Evolutionary conservation across 2,888 invertebrate species (phyloP).

Genomic region (Pyrochroa serraticornis): DNA sequence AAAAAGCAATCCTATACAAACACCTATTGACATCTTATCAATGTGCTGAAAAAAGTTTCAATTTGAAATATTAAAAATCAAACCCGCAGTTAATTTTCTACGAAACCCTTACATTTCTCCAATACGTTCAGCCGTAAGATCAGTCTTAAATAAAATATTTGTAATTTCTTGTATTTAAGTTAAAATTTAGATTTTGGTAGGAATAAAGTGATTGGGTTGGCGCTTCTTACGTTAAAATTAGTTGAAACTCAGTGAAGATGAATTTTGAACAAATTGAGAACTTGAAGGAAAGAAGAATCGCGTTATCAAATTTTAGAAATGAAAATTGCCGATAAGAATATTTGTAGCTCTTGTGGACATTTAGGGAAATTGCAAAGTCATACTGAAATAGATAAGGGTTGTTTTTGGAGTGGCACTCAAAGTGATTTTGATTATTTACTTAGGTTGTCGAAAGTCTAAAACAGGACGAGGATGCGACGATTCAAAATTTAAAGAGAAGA

Average conservation of each 20-base stretch:
- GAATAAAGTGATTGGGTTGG: slow-evolving; percentile 83
- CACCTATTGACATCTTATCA: too few species aligned
- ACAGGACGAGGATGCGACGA: slow-evolving; percentile 68
- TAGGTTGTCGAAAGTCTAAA: slow-evolving; percentile 70
- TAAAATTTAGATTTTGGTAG: slow-evolving; percentile 68
- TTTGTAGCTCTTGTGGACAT: slow-evolving; percentile 77
- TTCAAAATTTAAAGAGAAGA: slow-evolving; percentile 65
- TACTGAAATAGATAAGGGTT: slow-evolving; percentile 57
- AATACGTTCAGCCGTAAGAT: too few species aligned
- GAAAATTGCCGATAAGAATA: slow-evolving; percentile 64
- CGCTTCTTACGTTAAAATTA: slow-evolving; percentile 76
- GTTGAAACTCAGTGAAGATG: slow-evolving; percentile 68
- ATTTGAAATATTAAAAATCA: too few species aligned
- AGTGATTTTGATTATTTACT: slow-evolving; percentile 18
- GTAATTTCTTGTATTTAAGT: slow-evolving; percentile 8
- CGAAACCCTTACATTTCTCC: too few species aligned
- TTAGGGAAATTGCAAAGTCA: slow-evolving; percentile 67
- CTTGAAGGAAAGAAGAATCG: slow-evolving; percentile 66
- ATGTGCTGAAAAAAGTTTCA: too few species aligned
- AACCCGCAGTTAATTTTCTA: too few species aligned
- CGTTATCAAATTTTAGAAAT: slow-evolving; percentile 63
- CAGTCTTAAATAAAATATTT: slow-evolving; percentile 1
- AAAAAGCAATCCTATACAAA: too few species aligned
- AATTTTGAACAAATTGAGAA: slow-evolving; percentile 70
- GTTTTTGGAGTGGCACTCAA: background rate